Base-by-base conservation (phyloP, 2,888 invertebrate species). In the Mantis religiosa region DNA sequence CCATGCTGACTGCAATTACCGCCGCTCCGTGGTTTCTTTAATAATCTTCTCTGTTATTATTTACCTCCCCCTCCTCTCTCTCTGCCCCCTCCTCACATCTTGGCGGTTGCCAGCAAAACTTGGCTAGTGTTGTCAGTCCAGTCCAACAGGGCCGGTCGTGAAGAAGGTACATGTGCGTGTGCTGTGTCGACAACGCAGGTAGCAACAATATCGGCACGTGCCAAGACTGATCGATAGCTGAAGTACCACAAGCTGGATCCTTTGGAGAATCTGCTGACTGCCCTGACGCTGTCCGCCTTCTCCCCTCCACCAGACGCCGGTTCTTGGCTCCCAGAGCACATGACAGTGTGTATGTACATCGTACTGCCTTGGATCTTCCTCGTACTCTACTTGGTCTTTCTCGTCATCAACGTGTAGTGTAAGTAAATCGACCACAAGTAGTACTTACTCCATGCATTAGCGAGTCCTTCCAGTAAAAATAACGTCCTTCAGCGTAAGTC, bases 291-390 rank as follows among this genome's bases (percentile, higher is more conserved):
- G 54, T 71, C 54, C 54, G 54, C 54, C 25, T 71, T 71, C 54
- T 71, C 54, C 54, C 54, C 20, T 1, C 54, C 54, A 71, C 54
- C 20, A 71, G 54, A 82, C 82, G n/a, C 87, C 82, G 81, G 82
- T 25, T 54, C 25, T 6, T 30, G 82, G 8, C 81, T 34, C 20
- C n/a, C 28, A 30, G n/a, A 82, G 34, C 34, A 87, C 81, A 87
- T 87, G 87, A 82, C 87, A 0, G 87, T 87, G 20, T 87, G 82
- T 41, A 87, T 95, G 93, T 95, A 95, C 93, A 94, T 96, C 92
- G 94, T 96, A 92, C 95, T 95, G 92, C 96, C 96, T 92, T 96
- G 96, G 96, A 94, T 96, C 92, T 94, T 95, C 92, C 94, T 96
- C 92, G 95, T 96, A 92, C 93, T 95, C 92, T 95, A 96, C 92